These are phyloP conservation scores for Volucella bombylans DNA, from an alignment of 2,888 invertebrate species.

Conservation along the genomic window DNA sequence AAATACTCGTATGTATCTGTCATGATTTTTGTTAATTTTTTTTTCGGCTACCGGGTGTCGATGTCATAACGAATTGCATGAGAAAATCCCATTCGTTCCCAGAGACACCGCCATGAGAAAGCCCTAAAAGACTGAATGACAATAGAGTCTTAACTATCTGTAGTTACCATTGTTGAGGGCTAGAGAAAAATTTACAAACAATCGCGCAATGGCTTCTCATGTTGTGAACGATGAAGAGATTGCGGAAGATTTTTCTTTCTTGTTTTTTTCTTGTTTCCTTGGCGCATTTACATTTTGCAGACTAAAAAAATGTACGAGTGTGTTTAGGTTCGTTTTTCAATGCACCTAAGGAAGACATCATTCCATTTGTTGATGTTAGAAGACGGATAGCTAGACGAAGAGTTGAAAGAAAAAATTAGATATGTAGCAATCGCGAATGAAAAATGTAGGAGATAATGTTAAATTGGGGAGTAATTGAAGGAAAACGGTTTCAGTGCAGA, in stretches of 20 bases:
- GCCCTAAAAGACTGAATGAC: conserved; percentile 26
- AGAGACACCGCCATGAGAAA: conserved; percentile 36
- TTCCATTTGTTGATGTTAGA: conserved; percentile 44
- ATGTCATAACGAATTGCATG: conserved; percentile 67
- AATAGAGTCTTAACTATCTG: conserved; percentile 4
- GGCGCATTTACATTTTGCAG: conserved; percentile 58
- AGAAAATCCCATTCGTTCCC: conserved; percentile 56
- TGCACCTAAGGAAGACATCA: conserved; percentile 59
- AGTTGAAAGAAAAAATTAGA: conserved; percentile 20
- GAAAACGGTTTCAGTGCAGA: conserved; percentile 52
- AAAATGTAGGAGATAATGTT: conserved; percentile 46
- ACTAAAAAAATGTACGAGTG: conserved; percentile 39
- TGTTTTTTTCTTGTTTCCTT: neutral
- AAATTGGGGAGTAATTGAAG: conserved; percentile 52
- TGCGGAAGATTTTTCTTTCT: conserved; percentile 49
- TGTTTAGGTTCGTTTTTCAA: conserved; percentile 57
- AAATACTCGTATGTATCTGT: no score
- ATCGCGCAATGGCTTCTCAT: conserved; percentile 40
- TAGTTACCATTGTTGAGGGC: conserved; percentile 27
- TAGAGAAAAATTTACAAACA: conserved; percentile 58
- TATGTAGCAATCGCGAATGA: conserved; percentile 61
- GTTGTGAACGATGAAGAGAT: conserved; percentile 51
- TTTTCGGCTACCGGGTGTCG: conserved; percentile 50
- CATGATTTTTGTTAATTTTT: conserved; percentile 9
- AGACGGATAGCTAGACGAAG: conserved; percentile 8